Percentiles rank a stretch among this genome's conserved stretches.
Evolutionary conservation across 2,888 invertebrate species (phyloP).

Genomic region (Tolmerus cingulatus): DNA sequence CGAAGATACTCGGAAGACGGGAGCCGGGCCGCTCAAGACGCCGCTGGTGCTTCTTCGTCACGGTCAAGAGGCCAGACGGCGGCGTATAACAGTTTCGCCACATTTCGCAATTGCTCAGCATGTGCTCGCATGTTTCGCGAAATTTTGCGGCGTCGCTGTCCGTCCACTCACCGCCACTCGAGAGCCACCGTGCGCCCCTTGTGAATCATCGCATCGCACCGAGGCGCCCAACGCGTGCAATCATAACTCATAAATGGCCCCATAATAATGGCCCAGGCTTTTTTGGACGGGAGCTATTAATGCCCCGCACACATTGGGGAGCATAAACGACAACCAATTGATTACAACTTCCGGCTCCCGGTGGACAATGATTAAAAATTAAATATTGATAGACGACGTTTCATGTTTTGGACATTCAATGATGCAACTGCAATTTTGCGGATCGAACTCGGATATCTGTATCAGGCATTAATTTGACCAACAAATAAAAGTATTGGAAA

Average conservation of each 20-base stretch:
- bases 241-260: not conserved
- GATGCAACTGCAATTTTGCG: not conserved
- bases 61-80: not conserved
- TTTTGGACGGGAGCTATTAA: not conserved
- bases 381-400: not conserved
- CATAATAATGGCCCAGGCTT: not conserved
- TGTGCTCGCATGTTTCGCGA: not conserved
- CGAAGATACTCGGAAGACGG: not conserved
- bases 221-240: not conserved
- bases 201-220: not conserved
- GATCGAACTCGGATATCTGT: not conserved
- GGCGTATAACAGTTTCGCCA: conserved; percentile 18
- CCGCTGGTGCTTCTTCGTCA: not conserved
- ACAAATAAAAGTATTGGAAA: not conserved
- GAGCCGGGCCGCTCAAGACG: not conserved
- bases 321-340: not conserved
- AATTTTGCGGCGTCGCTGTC: not conserved
- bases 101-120: conserved; percentile 12
- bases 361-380: not conserved
- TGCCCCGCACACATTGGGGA: not conserved
- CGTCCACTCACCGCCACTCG: not conserved
- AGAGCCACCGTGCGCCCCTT: not conserved
- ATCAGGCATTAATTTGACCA: not conserved
- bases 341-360: not conserved
- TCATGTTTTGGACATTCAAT: not conserved